A percentile compares a stretch with the other conserved stretches of the same genome.
Conservation (phyloP, 2,888 invertebrate genomes). For the Chouioia cunea region DNA sequence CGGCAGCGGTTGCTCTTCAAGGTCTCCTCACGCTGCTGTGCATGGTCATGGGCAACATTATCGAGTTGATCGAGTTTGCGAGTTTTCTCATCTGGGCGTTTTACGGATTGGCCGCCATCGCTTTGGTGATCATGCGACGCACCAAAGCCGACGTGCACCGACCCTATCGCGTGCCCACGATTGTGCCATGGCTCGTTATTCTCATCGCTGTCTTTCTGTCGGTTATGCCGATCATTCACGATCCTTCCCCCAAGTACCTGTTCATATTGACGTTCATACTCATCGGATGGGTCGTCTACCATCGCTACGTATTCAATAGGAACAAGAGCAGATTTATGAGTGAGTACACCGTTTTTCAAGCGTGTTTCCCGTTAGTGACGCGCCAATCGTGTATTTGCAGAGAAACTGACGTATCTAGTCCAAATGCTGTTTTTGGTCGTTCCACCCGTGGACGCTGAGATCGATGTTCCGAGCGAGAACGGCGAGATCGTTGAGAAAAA, state of each 20-base stretch:
- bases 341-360: conserved; percentile 66
- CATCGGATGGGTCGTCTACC: conserved; percentile 79
- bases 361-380: too few species aligned
- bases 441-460: conserved; percentile 69
- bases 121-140: conserved; percentile 79
- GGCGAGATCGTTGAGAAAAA: conserved; percentile 7
- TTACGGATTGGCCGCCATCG: conserved; percentile 86
- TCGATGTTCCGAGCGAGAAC: conserved; percentile 17
- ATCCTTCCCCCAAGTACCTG: conserved; percentile 83
- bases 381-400: conserved; percentile 64
- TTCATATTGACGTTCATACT: conserved; percentile 81
- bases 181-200: conserved; percentile 81
- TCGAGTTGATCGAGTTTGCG: conserved; percentile 84
- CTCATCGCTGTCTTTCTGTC: conserved; percentile 80
- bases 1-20: conserved; percentile 86
- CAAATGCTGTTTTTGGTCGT: conserved; percentile 79
- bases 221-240: conserved; percentile 79
- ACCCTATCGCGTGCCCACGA: conserved; percentile 81
- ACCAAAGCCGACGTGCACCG: conserved; percentile 78
- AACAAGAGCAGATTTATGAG: conserved; percentile 75
- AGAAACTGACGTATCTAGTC: conserved; percentile 74
- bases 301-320: conserved; percentile 81
- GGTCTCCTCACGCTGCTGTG: conserved; percentile 79
- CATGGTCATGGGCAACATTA: conserved; percentile 81
- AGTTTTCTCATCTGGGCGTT: conserved; percentile 91